phyloP scores from a whole-genome alignment of 2,888 invertebrate genomes.

The Lysandra bellargus region DNA sequence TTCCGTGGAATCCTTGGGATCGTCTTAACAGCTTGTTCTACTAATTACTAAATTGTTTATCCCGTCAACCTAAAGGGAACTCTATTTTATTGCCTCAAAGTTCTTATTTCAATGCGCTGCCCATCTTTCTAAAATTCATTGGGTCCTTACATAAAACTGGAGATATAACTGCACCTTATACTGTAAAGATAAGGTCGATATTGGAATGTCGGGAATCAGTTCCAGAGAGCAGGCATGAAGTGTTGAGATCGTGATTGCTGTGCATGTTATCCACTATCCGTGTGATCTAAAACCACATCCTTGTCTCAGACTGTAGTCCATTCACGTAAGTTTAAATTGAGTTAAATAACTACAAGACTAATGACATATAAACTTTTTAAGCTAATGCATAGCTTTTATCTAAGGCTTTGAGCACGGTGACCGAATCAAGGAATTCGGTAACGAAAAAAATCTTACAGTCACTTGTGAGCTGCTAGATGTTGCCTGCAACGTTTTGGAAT shows the following conservation, averaged over 20 bases:
- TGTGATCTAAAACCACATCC: neutral
- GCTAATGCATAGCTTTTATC: too few species aligned
- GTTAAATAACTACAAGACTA: too few species aligned
- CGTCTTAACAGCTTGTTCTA: conserved; percentile 19
- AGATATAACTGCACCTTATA: neutral
- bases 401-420: too few species aligned
- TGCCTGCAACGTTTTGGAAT: too few species aligned
- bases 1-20: conserved; percentile 19
- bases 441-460: too few species aligned
- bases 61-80: neutral
- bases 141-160: neutral
- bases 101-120: neutral
- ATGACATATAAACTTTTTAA: too few species aligned
- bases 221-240: neutral
- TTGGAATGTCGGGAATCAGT: neutral
- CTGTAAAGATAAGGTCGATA: neutral
- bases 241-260: conserved; percentile 9
- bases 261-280: neutral
- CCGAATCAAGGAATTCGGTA: too few species aligned
- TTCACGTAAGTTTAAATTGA: too few species aligned
- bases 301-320: neutral
- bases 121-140: neutral
- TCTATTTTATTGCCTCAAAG: neutral
- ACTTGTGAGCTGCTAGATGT: too few species aligned
- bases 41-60: conserved; percentile 11